Conservation (phyloP, 2,888 invertebrate genomes). For the Dyspetes luteomarginatus region DNA sequence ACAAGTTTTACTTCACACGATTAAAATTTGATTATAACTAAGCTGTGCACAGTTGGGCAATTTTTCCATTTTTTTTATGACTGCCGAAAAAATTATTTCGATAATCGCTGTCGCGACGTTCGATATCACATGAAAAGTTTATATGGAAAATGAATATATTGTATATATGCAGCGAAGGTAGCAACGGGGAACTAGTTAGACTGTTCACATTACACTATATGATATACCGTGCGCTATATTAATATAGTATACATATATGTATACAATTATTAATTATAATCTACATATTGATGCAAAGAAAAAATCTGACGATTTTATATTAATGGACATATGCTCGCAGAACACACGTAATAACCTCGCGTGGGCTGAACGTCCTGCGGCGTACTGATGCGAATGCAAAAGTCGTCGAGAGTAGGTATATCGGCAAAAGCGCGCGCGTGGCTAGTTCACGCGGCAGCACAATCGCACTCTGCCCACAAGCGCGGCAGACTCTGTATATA, state of each 20-base stretch:
- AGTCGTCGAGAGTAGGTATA: constrained; percentile 58
- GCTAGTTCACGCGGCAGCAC: constrained; percentile 60
- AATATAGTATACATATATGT: too few relatives aligned
- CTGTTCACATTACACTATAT: neutral
- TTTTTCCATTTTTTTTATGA: too few relatives aligned
- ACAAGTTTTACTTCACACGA: too few relatives aligned
- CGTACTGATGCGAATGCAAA: constrained; percentile 73
- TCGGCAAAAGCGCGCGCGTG: constrained; percentile 70
- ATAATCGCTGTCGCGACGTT: neutral
- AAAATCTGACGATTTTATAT: neutral
- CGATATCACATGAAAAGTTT: too few relatives aligned
- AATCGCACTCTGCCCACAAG: constrained; percentile 57
- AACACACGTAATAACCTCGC: constrained; percentile 52
- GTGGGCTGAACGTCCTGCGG: constrained; percentile 74
- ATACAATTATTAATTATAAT: too few relatives aligned
- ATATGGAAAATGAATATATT: too few relatives aligned
- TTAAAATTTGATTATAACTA: neutral
- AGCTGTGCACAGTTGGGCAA: too few relatives aligned
- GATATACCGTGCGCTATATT: neutral
- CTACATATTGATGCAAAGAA: too few relatives aligned
- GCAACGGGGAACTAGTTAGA: neutral
- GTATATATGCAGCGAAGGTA: neutral
- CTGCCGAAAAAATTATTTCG: neutral
- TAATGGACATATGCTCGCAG: neutral
- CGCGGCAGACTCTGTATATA: neutral